These are phyloP conservation scores for Perithous albicinctus DNA, from an alignment of 2,888 invertebrate genomes.

Conservation along the genomic window DNA sequence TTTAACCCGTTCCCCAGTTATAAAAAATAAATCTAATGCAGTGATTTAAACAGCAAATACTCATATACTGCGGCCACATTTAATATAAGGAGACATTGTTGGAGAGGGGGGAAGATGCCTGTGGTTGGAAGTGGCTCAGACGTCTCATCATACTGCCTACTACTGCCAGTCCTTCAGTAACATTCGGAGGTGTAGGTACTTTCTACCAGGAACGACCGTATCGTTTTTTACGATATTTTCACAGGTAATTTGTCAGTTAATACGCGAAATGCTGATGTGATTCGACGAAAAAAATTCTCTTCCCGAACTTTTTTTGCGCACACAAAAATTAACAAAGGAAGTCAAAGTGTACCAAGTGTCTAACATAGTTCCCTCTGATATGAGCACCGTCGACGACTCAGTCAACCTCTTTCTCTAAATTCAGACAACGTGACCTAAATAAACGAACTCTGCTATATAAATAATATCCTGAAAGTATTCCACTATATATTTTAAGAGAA, in stretches of 20 bases:
- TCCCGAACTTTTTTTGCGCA: neutral
- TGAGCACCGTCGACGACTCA: neutral
- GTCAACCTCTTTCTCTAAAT: neutral
- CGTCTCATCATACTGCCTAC: too few relatives aligned
- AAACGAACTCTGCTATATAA: neutral
- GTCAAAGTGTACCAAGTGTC: neutral
- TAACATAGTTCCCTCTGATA: neutral
- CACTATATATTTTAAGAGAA: neutral
- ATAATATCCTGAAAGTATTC: neutral
- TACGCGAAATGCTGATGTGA: neutral
- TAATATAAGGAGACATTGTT: too few relatives aligned
- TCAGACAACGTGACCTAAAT: neutral
- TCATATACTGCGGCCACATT: too few relatives aligned
- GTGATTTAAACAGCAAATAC: too few relatives aligned
- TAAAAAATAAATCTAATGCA: too few relatives aligned
- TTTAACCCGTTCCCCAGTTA: too few relatives aligned
- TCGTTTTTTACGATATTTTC: neutral
- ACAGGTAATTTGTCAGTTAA: neutral
- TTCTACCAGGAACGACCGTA: neutral
- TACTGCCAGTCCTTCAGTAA: neutral
- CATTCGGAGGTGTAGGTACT: neutral
- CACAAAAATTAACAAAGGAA: neutral
- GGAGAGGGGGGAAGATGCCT: too few relatives aligned
- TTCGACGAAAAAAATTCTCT: neutral
- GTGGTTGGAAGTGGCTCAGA: too few relatives aligned